Evolutionary conservation across 2,888 invertebrate genomes (phyloP).

Genomic region (Drosophila antonietae): DNA sequence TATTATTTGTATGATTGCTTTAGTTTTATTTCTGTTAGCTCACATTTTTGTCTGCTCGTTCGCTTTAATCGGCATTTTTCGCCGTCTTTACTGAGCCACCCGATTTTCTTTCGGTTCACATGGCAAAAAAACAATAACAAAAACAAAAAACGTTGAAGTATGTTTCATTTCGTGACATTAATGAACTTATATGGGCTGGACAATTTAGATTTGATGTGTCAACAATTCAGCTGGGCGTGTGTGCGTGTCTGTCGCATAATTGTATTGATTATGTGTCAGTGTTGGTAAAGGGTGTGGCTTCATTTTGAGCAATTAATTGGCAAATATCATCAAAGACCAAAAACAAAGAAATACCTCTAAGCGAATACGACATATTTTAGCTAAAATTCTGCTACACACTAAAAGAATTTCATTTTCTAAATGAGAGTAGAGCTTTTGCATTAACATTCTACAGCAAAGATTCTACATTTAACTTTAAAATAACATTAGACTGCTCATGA

Average conservation of each 20-base stretch:
- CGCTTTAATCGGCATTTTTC: constrained; percentile 51
- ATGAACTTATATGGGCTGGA: constrained; percentile 78
- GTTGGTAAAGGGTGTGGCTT: constrained; percentile 48
- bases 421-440: no score
- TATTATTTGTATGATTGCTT: constrained; percentile 56
- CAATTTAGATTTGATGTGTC: constrained; percentile 74
- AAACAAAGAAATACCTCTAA: constrained; percentile 15
- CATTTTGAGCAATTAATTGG: constrained; percentile 52
- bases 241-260: constrained; percentile 34
- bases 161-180: constrained; percentile 74
- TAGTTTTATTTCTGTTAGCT: constrained; percentile 47
- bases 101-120: constrained; percentile 34
- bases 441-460: no score
- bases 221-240: constrained; percentile 52
- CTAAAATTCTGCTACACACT: not conserved
- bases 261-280: constrained; percentile 47
- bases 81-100: not conserved
- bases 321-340: constrained; percentile 29
- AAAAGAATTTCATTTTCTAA: no score
- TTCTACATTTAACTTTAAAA: not conserved
- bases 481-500: no score
- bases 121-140: constrained; percentile 40
- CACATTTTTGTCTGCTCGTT: constrained; percentile 39
- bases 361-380: constrained; percentile 3
- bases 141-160: constrained; percentile 23